Conservation (phyloP, 23 tunicate species). For the Ciona savignyi region DNA sequence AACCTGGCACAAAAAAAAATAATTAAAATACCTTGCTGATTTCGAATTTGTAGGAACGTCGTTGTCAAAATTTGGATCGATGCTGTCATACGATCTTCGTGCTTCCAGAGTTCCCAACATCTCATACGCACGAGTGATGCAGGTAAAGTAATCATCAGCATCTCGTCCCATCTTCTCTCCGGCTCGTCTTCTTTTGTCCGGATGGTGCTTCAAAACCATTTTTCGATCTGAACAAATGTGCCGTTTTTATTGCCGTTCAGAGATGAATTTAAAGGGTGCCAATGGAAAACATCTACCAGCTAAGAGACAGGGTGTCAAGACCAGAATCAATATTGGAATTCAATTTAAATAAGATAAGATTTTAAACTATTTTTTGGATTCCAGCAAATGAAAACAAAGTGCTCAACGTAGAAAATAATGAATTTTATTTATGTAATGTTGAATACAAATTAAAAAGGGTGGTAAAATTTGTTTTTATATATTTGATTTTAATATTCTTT, state of each 20-base stretch:
- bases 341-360: background rate
- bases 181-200: slow-evolving; percentile 75
- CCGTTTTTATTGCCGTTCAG: background rate
- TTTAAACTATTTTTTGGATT: background rate
- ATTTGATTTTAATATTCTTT: too few species aligned
- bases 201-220: slow-evolving; percentile 82
- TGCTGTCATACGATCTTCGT: slow-evolving; percentile 62
- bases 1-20: too few species aligned
- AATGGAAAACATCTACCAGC: too few species aligned
- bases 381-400: too few species aligned
- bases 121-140: slow-evolving; percentile 75
- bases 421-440: too few species aligned
- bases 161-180: slow-evolving; percentile 30
- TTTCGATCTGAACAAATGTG: slow-evolving; percentile 30
- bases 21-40: slow-evolving; percentile 38
- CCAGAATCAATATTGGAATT: background rate
- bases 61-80: slow-evolving; percentile 77
- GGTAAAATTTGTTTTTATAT: too few species aligned
- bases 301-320: too few species aligned
- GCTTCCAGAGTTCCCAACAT: slow-evolving; percentile 23
- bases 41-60: slow-evolving; percentile 54
- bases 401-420: too few species aligned
- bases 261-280: background rate
- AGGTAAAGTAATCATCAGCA: slow-evolving; percentile 70
- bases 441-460: too few species aligned